Conservation (phyloP, 2,797 vertebrate genomes). For the Chlorospingus semifuscus region DNA sequence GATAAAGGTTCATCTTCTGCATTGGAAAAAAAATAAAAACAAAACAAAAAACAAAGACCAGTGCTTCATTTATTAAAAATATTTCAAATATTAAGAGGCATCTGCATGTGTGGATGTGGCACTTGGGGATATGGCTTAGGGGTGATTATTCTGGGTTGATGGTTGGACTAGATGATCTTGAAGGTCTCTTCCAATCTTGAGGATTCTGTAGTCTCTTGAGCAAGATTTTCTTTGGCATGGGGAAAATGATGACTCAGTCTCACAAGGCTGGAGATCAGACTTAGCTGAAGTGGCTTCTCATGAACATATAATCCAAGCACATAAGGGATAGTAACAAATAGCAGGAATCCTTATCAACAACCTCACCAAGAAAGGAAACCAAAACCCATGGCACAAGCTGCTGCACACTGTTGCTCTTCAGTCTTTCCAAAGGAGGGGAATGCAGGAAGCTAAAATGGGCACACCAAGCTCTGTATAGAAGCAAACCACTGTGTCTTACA, state of each 20-base stretch:
- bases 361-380: background rate
- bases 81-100: background rate
- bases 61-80: background rate
- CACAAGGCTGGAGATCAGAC: background rate
- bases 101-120: background rate
- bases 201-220: background rate
- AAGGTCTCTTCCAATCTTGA: background rate
- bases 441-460: background rate
- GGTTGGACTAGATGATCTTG: background rate
- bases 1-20: background rate
- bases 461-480: accelerated
- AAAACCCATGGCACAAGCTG: background rate
- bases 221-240: background rate
- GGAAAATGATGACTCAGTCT: background rate
- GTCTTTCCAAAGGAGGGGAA: background rate
- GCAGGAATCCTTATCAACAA: background rate
- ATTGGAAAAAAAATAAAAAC: accelerated
- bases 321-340: background rate
- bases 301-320: background rate
- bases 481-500: background rate
- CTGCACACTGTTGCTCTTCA: background rate
- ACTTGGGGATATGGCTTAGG: background rate
- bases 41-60: background rate
- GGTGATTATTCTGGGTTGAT: background rate
- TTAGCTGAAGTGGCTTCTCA: background rate